Conservation (phyloP, 2,113 vertebrate genomes). For the Ciconia stormi region DNA sequence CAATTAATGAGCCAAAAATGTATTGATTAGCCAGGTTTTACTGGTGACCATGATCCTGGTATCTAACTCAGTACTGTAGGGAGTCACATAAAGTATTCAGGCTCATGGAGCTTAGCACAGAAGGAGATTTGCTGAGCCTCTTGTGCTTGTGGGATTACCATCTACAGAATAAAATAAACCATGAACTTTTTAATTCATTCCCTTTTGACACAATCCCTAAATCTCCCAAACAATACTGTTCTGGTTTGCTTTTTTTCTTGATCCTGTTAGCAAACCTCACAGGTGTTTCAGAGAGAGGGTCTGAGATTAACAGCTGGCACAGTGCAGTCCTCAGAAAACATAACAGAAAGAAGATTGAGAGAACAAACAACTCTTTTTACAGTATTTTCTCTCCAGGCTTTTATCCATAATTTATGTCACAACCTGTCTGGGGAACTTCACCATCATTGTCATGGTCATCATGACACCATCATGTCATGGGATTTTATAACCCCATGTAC, state of each 20-base stretch:
- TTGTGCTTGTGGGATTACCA: background rate
- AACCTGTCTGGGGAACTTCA: background rate
- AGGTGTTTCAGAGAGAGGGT: background rate
- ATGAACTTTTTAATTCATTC: background rate
- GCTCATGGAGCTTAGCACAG: background rate
- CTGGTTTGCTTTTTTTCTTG: background rate
- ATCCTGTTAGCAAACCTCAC: background rate
- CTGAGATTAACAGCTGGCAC: background rate
- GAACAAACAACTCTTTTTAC: background rate
- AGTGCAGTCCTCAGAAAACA: background rate
- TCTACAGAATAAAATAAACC: background rate
- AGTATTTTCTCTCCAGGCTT: background rate
- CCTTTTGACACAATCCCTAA: background rate
- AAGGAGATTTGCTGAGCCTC: background rate
- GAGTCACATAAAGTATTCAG: background rate
- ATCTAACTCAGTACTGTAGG: background rate
- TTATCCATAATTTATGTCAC: background rate
- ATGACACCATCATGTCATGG: background rate
- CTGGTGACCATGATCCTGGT: background rate
- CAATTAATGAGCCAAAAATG: background rate
- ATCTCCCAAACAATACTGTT: background rate
- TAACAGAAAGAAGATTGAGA: background rate
- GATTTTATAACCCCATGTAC: background rate
- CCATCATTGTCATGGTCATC: background rate
- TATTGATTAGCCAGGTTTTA: background rate